Base-by-base conservation (phyloP, 2,113 vertebrate species). In the Larimichthys crocea region DNA sequence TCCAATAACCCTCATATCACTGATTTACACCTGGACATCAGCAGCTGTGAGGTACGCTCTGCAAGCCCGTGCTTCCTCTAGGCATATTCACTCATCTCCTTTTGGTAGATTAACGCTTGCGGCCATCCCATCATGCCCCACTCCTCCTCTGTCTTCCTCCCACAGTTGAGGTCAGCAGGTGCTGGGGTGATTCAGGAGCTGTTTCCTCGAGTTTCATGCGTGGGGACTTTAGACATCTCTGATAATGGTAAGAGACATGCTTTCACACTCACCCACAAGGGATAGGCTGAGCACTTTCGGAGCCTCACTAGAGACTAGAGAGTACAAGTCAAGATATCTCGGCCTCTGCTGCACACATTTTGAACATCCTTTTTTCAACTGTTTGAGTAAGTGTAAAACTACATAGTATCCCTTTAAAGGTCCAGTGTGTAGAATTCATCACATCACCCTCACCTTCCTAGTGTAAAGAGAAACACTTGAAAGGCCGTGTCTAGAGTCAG, bases 121-220 rank as follows among this genome's bases (percentile, higher is more conserved):
- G 67, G 57, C 68, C 42, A 57, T 75, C 76, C n/a, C 48, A 20
- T 81, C 73, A 84, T 71, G 52, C 59, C 63, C 64, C 66, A 14
- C 70, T 63, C 78, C 29, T 86, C 78, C 78, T 88, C 80, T 67
- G 59, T 78, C 79, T 81, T 55, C 65, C 80, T 85, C 69, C 80
- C 76, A 65, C 92, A 98, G 97, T 90, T 98, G 84, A 96, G 96
- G 85, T 95, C 97, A 55, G 94, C 95, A 0, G 97, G 97, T 79
- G 96, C 97, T 15, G 96, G 95, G 15, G 96, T 97, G 79, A 95
- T 98, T 82, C 96, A 97, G 90, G 97, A 98, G 79, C 95, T 96
- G 69, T 94, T 98, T 82, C 95, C 95, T 48, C 92, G 96, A 14
- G 95, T 97, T 70, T 95, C 94, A 10, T 96, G 96, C 46, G 91